A percentile compares a stretch with the other conserved stretches of the same genome.
phyloP scores from a whole-genome alignment of 2,888 invertebrate species.

The Alloscopus bannaensis region DNA sequence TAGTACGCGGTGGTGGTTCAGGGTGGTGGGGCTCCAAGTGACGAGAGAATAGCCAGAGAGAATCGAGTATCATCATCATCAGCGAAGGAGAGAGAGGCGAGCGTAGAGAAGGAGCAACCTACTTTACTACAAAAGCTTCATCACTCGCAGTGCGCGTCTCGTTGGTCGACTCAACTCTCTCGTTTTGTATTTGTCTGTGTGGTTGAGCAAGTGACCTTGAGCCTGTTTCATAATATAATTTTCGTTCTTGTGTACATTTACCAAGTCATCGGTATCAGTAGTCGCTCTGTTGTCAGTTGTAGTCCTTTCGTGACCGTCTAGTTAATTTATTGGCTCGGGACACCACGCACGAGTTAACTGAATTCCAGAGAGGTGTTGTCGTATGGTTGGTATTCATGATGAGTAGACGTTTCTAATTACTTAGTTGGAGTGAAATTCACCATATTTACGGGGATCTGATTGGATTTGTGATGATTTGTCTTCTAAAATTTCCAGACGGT shows the following conservation, averaged over 20 bases:
- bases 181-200: conserved; percentile 15
- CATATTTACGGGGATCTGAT: too few species aligned
- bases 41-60: background rate
- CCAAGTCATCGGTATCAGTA: too few species aligned
- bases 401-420: background rate
- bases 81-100: background rate
- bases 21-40: background rate
- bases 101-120: background rate
- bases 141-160: background rate
- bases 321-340: background rate
- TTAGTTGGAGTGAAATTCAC: conserved; percentile 8
- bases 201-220: conserved; percentile 52
- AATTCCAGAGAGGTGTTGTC: too few species aligned
- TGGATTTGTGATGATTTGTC: background rate
- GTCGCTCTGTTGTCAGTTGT: background rate
- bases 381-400: too few species aligned
- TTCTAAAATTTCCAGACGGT: conserved; percentile 9
- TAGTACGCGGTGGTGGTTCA: background rate
- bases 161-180: background rate
- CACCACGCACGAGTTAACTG: too few species aligned
- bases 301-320: too few species aligned
- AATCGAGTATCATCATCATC: background rate
- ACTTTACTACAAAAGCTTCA: background rate
- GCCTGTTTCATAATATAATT: conserved; percentile 45
- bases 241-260: conserved; percentile 17